phyloP scores from a whole-genome alignment of 1,140 invertebrate genomes.

The Temnothorax nylanderi region DNA sequence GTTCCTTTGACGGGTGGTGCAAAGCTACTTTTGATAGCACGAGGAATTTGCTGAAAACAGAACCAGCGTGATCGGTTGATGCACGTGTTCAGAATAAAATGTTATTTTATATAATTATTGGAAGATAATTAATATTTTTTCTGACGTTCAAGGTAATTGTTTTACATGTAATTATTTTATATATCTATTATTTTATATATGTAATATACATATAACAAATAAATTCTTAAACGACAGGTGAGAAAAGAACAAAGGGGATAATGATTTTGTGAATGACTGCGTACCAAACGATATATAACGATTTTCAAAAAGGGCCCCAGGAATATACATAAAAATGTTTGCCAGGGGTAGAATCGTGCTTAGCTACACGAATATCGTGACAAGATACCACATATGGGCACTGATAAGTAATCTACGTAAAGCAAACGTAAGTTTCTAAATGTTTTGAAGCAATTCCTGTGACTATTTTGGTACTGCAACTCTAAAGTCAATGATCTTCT shows the following conservation, averaged over 20 bases:
- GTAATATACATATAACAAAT: neutral
- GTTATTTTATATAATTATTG: neutral
- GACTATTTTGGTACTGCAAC: neutral
- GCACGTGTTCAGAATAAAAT: neutral
- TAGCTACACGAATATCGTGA: neutral
- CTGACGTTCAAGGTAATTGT: too few species aligned
- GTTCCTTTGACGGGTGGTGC: too few species aligned
- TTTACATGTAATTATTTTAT: neutral
- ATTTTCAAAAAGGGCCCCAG: neutral
- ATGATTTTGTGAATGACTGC: neutral
- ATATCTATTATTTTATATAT: neutral
- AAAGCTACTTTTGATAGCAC: neutral
- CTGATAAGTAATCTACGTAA: neutral
- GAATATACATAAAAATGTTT: slow-evolving; percentile 29
- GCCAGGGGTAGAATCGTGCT: slow-evolving; percentile 4
- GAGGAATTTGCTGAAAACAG: neutral
- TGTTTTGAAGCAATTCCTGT: neutral
- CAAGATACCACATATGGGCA: neutral
- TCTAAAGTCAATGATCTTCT: neutral
- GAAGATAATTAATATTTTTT: neutral
- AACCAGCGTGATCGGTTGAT: neutral
- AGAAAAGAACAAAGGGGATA: neutral
- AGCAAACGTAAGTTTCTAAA: slow-evolving; percentile 47
- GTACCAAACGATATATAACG: neutral
- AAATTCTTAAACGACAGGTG: neutral